A percentile compares a stretch with the other conserved stretches of the same genome.
Conservation (phyloP, 1,140 invertebrate genomes). For the Dolichoris vasculosae region DNA sequence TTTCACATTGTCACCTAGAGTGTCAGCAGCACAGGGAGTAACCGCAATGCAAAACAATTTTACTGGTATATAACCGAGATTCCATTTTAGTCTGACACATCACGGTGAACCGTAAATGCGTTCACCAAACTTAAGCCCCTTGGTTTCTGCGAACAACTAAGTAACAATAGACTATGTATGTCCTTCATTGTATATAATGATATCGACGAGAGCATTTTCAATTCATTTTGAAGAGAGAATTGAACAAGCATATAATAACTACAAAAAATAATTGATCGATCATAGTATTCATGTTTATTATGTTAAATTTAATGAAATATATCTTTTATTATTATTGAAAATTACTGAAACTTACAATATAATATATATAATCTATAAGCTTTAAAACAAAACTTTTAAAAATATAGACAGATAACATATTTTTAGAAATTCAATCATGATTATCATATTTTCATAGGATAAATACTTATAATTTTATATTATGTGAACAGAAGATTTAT, state of each 20-base stretch:
- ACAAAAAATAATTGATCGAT: neutral
- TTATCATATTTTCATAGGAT: too few species aligned
- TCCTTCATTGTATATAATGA: neutral
- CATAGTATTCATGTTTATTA: neutral
- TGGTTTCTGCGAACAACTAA: constrained; percentile 3
- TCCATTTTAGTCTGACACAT: neutral
- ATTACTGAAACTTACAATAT: too few species aligned
- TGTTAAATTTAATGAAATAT: too few species aligned
- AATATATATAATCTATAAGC: too few species aligned
- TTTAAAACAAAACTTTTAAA: too few species aligned
- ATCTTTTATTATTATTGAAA: too few species aligned
- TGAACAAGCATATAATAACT: neutral
- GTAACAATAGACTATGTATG: neutral
- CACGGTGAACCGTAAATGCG: neutral
- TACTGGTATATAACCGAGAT: constrained; percentile 9
- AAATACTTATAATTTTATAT: too few species aligned
- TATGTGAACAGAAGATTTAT: too few species aligned
- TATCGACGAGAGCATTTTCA: neutral
- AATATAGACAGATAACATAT: too few species aligned
- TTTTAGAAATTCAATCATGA: too few species aligned
- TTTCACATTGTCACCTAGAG: neutral
- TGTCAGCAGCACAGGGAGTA: neutral
- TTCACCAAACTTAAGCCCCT: neutral
- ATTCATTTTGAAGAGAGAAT: neutral
- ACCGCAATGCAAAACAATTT: constrained; percentile 12